These are phyloP conservation scores for Fopius arisanus DNA, from an alignment of 1,140 invertebrate species.

Conservation along the genomic window DNA sequence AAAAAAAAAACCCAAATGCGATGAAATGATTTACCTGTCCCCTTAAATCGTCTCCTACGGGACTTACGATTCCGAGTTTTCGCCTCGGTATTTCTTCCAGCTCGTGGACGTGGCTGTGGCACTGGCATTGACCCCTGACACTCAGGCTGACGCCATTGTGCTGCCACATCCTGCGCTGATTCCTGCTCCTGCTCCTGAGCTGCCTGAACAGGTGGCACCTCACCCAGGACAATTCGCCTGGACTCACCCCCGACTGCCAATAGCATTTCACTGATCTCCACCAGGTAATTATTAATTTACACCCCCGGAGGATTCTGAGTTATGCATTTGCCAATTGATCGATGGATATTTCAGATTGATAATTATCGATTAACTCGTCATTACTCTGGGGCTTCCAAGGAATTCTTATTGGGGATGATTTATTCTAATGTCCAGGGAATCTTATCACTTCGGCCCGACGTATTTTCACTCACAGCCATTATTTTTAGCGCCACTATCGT, in stretches of 20 bases:
- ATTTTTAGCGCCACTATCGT: conserved; percentile 9
- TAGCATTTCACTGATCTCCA: conserved; percentile 38
- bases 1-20: conserved; percentile 8
- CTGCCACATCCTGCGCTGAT: conserved; percentile 58
- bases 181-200: conserved; percentile 60
- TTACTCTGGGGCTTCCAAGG: too few species aligned
- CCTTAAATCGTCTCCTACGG: conserved; percentile 58
- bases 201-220: conserved; percentile 54
- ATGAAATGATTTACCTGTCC: conserved; percentile 55
- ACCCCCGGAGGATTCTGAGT: background rate
- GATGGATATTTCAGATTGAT: too few species aligned
- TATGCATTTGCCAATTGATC: background rate
- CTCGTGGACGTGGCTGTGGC: conserved; percentile 51
- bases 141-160: conserved; percentile 54
- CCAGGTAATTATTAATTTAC: background rate
- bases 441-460: background rate
- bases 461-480: conserved; percentile 3
- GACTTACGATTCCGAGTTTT: conserved; percentile 60
- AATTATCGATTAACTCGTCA: too few species aligned
- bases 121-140: conserved; percentile 46
- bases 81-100: conserved; percentile 39
- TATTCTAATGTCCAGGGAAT: too few species aligned
- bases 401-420: too few species aligned
- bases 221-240: conserved; percentile 57
- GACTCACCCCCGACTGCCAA: conserved; percentile 55